phyloP scores from a whole-genome alignment of 2,113 vertebrate genomes.

The Cheirogaleus medius region DNA sequence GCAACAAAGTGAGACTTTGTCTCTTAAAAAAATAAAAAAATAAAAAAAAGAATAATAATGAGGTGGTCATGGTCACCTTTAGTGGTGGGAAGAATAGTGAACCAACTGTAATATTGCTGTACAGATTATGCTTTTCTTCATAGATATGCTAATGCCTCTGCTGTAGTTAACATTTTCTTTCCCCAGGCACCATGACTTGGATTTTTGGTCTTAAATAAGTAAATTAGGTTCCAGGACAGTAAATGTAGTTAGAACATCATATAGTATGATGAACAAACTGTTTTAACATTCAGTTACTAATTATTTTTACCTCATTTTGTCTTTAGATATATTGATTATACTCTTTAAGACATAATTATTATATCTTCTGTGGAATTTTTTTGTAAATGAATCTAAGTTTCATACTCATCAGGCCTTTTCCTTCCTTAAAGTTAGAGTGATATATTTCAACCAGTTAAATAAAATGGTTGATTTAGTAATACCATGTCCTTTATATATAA shows the following conservation, averaged over 20 bases:
- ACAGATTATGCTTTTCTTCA: background rate
- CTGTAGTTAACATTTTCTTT: conserved; percentile 17
- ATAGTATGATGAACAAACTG: background rate
- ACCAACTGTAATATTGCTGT: background rate
- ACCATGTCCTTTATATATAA: background rate
- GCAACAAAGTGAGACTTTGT: no score
- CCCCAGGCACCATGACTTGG: background rate
- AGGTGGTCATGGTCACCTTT: background rate
- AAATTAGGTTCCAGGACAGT: conserved; percentile 1
- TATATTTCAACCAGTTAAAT: conserved; percentile 29
- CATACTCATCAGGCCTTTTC: background rate
- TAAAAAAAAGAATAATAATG: no score
- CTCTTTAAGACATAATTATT: background rate
- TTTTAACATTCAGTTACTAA: background rate
- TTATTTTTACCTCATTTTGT: conserved; percentile 11
- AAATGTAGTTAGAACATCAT: background rate
- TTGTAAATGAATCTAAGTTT: conserved; percentile 1
- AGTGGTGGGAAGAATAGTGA: background rate
- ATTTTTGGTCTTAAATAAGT: conserved; percentile 26
- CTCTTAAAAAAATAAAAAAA: no score
- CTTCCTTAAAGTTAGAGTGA: conserved; percentile 1
- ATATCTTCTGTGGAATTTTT: conserved; percentile 21
- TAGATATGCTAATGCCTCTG: background rate
- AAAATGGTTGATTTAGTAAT: background rate
- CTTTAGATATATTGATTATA: background rate